Evolutionary conservation across 2,113 vertebrate species (phyloP).

Genomic region (Psettodes erumei): DNA sequence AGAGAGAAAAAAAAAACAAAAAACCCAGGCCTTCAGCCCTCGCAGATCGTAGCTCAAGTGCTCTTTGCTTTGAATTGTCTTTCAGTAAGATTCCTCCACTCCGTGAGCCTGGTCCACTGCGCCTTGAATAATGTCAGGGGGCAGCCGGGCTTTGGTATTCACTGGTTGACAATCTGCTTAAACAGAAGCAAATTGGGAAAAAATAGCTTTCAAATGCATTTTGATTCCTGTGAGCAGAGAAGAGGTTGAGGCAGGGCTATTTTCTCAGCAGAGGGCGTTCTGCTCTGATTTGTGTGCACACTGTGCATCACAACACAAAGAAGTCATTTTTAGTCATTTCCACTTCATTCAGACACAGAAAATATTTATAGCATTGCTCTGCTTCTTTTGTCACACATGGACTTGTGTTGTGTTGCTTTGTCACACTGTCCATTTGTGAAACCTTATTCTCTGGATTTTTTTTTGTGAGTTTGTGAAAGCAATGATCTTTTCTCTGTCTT

Average conservation of each 20-base stretch:
- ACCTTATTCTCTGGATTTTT: background rate
- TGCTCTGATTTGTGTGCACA: conserved; percentile 35
- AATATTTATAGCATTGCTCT: background rate
- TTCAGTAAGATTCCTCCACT: conserved; percentile 72
- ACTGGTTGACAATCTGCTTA: conserved; percentile 77
- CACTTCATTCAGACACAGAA: background rate
- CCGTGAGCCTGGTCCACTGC: conserved; percentile 37
- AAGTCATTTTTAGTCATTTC: background rate
- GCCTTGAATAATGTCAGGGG: conserved; percentile 74
- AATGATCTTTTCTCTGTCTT: background rate
- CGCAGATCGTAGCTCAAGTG: conserved; percentile 64
- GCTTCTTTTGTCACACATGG: background rate
- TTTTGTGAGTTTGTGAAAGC: no score
- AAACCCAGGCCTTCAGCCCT: conserved; percentile 52
- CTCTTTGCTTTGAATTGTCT: conserved; percentile 79
- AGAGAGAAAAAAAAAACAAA: conserved; percentile 35
- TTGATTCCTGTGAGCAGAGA: conserved; percentile 61
- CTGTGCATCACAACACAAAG: background rate
- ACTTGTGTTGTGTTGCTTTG: background rate
- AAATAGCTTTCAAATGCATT: conserved; percentile 76
- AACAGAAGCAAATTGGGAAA: conserved; percentile 76
- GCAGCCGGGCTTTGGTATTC: conserved; percentile 72
- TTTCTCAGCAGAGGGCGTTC: conserved; percentile 64
- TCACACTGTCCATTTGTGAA: background rate
- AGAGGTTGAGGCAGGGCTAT: conserved; percentile 62